Base-by-base conservation (phyloP, 1,140 invertebrate genomes). In the Meloidogyne hapla region DNA sequence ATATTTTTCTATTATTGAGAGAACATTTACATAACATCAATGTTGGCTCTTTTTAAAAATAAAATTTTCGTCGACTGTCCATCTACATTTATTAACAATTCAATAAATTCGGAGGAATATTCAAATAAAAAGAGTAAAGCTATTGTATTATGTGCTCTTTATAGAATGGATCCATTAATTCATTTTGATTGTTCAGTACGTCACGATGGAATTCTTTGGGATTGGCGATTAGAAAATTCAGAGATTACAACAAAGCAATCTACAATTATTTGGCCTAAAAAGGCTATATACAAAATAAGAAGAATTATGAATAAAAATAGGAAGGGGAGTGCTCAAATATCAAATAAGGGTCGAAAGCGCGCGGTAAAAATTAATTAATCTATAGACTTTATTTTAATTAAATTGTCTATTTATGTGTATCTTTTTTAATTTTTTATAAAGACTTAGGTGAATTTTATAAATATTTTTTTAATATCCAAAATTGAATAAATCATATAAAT, bases 101-200 rank as follows among this genome's bases (percentile, higher is more conserved):
- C 40, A 42, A 42, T 10, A 42, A 15, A 42, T 42, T 42, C 13
- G 9, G 40, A 42, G 40, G 40, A 42, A 42, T 42, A 42, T 42
- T 42, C 40, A 42, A 42, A 42, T 42, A 42, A 42, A 42, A 42
- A 42, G 40, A 33, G 40, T 2, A 15, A 42, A 13, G 23, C 42
- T 61, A 64, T 73, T 61, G 13, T 38, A 4, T 73, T 73, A 40
- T 56, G 56, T 63, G 56, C 71, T 64, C 21, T 73, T 56, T 73
- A 73, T 64, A 21, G 21, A 63, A 73, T 73, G 71, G 23, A 73
- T 15, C 21, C 48, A 5, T 26, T 45, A 25, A 38, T 33, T 61
- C 71, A 73, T 63, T 73, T 73, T 73, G 71, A 73, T 40, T 64
- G 56, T 33, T 63, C 48, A 23, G 71, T 73, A 33, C 71, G 48